Base-by-base conservation (phyloP, 2,113 vertebrate genomes). In the Callithrix jacchus region DNA sequence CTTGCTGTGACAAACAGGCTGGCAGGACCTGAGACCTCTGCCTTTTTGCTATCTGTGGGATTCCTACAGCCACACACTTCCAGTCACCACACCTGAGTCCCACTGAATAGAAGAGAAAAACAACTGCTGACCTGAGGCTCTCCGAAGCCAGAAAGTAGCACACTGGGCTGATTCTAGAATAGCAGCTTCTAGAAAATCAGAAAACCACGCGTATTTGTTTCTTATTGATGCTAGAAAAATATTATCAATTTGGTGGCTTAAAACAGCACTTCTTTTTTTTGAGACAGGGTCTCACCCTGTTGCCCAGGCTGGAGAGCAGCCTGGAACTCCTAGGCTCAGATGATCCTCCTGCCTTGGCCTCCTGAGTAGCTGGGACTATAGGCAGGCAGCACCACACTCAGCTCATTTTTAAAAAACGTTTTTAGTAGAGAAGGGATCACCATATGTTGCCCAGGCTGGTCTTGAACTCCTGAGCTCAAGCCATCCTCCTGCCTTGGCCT, bases 151-250 rank as follows among this genome's bases (percentile, higher is more conserved):
- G 42, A 82, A 49, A 25, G 35, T n/a, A 64, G 14, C 58, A 47
- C 3, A 4, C 17, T 0, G 6, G 66, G 27, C 30, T 3, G 25
- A 45, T 3, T 30, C 11, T 61, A 20, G 81, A 18, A 25, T 10
- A 35, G 58, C 6, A 45, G 17, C 68, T 77, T 79, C 37, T 27
- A 54, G 49, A 77, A 54, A 23, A 35, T 20, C 23, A 27, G 58
- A 56, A 85, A n/a, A 40, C 49, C 23, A 4, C 30, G 71, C 1
- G 47, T 17, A 2, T 82, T 35, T 0, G 7, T 35, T 88, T 81
- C n/a, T 42, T 35, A 1, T 9, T 8, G 66, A 52, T 32, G n/a
- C 23, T 30, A 14, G 47, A 54, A 70, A 91, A 76, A 81, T 45
- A 25, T 37, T 17, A 35, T 30, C 47, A 18, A 71, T 49, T 27